Evolutionary conservation across 2,888 invertebrate genomes (phyloP).

Genomic region (Parascotia fuliginaria): DNA sequence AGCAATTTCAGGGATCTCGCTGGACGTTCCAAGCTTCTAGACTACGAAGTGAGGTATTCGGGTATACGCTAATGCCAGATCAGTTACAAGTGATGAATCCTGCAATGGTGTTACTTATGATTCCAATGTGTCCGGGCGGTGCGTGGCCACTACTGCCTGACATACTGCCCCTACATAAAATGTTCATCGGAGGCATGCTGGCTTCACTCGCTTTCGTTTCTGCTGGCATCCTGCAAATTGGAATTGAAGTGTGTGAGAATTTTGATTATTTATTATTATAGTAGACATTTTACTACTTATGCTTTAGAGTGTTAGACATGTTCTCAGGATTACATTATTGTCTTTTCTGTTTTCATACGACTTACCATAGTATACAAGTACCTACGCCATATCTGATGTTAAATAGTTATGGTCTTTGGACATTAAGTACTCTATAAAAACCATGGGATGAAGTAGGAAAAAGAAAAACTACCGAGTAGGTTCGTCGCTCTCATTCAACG

Average conservation of each 20-base stretch:
- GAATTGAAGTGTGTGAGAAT: constrained; percentile 65
- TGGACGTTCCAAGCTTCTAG: constrained; percentile 92
- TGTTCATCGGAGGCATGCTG: constrained; percentile 87
- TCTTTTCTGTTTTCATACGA: no score
- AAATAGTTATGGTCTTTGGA: no score
- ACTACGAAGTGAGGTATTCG: constrained; percentile 86
- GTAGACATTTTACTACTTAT: no score
- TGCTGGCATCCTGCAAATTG: constrained; percentile 88
- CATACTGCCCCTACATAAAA: constrained; percentile 88
- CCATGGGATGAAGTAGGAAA: no score
- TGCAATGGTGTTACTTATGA: constrained; percentile 89
- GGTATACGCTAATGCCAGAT: constrained; percentile 88
- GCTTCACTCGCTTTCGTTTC: constrained; percentile 87
- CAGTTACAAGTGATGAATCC: constrained; percentile 94
- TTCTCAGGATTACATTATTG: no score
- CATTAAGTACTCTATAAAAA: no score
- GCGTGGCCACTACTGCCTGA: constrained; percentile 74
- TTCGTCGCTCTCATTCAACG: no score
- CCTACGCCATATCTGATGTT: no score
- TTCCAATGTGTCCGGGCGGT: constrained; percentile 87
- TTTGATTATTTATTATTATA: neutral
- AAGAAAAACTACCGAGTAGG: no score
- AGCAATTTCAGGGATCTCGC: constrained; percentile 86
- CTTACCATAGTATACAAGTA: no score
- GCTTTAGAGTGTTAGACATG: no score